A percentile compares a stretch with the other conserved stretches of the same genome.
These are phyloP conservation scores for Disparrhopalites patrizii DNA, from an alignment of 2,888 invertebrate species.

Conservation along the genomic window DNA sequence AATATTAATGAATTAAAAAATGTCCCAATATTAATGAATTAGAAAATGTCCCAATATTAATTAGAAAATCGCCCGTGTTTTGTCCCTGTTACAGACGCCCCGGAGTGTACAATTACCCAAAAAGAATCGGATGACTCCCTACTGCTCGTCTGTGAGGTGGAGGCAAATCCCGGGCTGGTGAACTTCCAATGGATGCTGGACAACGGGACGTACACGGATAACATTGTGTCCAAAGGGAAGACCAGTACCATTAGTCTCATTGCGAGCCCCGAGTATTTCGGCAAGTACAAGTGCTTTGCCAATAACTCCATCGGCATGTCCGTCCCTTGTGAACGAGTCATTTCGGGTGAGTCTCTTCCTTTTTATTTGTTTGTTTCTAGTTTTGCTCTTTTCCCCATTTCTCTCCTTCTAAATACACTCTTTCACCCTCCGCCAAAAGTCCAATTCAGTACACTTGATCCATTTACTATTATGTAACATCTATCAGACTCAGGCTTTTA, in stretches of 20 bases:
- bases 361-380: too few relatives aligned
- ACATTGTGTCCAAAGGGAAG: constrained; percentile 57
- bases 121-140: constrained; percentile 68
- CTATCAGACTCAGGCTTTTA: too few relatives aligned
- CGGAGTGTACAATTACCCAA: constrained; percentile 75
- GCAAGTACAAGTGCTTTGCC: constrained; percentile 79
- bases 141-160: constrained; percentile 73
- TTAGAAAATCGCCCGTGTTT: too few relatives aligned
- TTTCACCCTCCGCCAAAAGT: too few relatives aligned
- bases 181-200: constrained; percentile 79
- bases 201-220: constrained; percentile 74
- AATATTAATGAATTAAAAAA: too few relatives aligned
- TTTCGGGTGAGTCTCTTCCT: constrained; percentile 54
- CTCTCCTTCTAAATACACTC: not conserved
- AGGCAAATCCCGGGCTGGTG: constrained; percentile 73
- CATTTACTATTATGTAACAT: too few relatives aligned
- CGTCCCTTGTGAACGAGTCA: constrained; percentile 56
- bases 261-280: constrained; percentile 60
- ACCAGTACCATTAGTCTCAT: constrained; percentile 64
- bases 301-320: constrained; percentile 74
- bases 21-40: too few relatives aligned
- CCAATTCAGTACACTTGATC: too few relatives aligned
- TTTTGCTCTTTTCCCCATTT: not conserved
- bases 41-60: too few relatives aligned
- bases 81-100: constrained; percentile 63